These are phyloP conservation scores for Lordiphosa clarofinis DNA, from an alignment of 1,140 invertebrate species.

Conservation along the genomic window DNA sequence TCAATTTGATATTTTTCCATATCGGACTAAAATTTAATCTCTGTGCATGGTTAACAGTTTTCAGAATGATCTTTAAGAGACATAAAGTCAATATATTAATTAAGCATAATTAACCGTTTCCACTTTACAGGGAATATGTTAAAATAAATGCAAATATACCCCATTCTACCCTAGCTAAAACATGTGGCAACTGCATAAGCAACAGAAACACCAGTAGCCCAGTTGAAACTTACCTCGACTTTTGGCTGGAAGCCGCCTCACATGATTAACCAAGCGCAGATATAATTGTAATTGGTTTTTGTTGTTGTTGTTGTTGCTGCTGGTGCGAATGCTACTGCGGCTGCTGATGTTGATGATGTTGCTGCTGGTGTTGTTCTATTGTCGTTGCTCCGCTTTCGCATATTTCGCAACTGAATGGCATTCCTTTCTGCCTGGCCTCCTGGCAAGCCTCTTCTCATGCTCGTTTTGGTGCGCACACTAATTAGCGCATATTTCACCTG, in stretches of 20 bases:
- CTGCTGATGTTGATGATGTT: constrained; percentile 5
- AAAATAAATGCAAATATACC: background rate
- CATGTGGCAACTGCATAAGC: constrained; percentile 5
- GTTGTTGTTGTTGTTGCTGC: constrained; percentile 16
- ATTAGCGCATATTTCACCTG: constrained; percentile 74
- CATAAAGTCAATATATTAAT: too few relatives aligned
- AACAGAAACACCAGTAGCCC: constrained; percentile 15
- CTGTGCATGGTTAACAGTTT: too few relatives aligned
- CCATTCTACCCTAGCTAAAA: background rate
- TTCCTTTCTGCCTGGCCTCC: constrained; percentile 29
- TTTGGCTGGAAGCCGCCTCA: constrained; percentile 23
- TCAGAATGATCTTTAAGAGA: too few relatives aligned
- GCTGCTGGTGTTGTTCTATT: constrained; percentile 15
- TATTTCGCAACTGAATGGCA: constrained; percentile 34
- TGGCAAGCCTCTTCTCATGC: background rate
- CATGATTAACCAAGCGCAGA: constrained; percentile 72
- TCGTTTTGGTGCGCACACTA: constrained; percentile 47
- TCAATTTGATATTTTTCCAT: too few relatives aligned
- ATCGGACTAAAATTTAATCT: too few relatives aligned
- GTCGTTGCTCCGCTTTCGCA: constrained; percentile 18
- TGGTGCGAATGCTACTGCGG: constrained; percentile 20
- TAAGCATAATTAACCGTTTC: too few relatives aligned
- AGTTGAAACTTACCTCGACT: constrained; percentile 12
- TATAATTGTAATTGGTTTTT: constrained; percentile 66
- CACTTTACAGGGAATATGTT: too few relatives aligned